A percentile compares a stretch with the other conserved stretches of the same genome.
These are phyloP conservation scores for Hemiprocne comata DNA, from an alignment of 2,113 vertebrate genomes.

Conservation along the genomic window DNA sequence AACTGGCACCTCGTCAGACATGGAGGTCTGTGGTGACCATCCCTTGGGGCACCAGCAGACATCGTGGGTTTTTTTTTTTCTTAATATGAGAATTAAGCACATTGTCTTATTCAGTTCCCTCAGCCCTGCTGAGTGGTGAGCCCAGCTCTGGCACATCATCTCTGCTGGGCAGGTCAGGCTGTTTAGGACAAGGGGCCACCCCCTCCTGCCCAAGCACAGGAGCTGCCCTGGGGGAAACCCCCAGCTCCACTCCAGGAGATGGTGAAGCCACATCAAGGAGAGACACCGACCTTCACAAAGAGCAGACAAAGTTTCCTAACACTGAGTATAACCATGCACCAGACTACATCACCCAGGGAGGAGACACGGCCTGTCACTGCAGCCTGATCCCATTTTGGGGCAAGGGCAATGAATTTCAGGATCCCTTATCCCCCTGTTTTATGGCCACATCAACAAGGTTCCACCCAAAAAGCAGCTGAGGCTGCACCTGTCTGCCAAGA, in stretches of 20 bases:
- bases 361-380: neutral
- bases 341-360: neutral
- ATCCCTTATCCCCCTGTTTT: neutral
- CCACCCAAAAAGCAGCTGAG: too few species aligned
- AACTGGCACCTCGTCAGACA: constrained; percentile 38
- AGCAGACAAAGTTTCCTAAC: neutral
- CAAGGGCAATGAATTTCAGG: neutral
- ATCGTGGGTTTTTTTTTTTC: neutral
- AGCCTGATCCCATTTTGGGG: neutral
- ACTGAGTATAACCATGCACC: rapidly evolving
- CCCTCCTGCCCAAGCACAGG: neutral
- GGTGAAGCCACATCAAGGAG: neutral
- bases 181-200: neutral
- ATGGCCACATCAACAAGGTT: neutral
- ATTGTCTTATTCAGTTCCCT: neutral
- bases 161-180: rapidly evolving
- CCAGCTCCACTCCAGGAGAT: rapidly evolving
- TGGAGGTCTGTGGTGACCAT: neutral
- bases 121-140: rapidly evolving
- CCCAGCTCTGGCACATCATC: neutral
- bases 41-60: neutral
- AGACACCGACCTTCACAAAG: neutral
- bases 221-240: neutral
- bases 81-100: constrained; percentile 2
- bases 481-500: neutral